Base-by-base conservation (phyloP, 2,797 vertebrate species). In the Acanthornis magna region DNA sequence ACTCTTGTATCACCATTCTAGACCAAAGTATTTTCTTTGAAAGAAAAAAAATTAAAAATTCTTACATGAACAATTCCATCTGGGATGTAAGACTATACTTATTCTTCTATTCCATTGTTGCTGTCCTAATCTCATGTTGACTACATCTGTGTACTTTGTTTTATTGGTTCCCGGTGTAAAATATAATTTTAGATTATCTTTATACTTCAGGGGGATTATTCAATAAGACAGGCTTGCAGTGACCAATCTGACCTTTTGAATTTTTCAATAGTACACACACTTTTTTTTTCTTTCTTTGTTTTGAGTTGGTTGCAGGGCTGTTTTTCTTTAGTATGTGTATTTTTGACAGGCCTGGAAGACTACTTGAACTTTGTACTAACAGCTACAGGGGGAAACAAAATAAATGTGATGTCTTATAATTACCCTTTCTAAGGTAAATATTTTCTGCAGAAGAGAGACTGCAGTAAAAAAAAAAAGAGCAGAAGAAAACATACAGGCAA, bases 191-290 rank as follows among this genome's bases (percentile, higher is more conserved):
- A 90, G 61, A 81, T 88, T 96, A 92, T 83, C 10, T 81, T 88
- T 94, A 70, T 88, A 95, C 80, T 92, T 68, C 67, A 71, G 18
- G 22, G 9, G 13, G 23, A 75, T 93, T 93, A 88, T 89, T 95
- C 10, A 89, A n/a, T 67, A 89, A 92, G n/a, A 95, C 16, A 88
- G n/a, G 29, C 11, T 62, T 96, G 48, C 57, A 71, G 61, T 53
- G 75, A 71, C 23, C 45, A 96, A 79, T 16, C 3, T 97, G 91
- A 97, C 73, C 67, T 97, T 97, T 73, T 88, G 55, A 93, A 83
- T 87, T 93, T 96, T 94, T 94, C 19, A 62, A 42, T 75, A 90
- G 76, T 54, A 89, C 29, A 60, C 13, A 25, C 11, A 58, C n/a
- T 12, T 43, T 43, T 26, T 84, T 36, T 63, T n/a, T 91, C 47